Evolutionary conservation across 2,888 invertebrate species (phyloP), one percentile per base, ranked within the genome.

Genomic region (Eudasyphora cyanicolor): DNA sequence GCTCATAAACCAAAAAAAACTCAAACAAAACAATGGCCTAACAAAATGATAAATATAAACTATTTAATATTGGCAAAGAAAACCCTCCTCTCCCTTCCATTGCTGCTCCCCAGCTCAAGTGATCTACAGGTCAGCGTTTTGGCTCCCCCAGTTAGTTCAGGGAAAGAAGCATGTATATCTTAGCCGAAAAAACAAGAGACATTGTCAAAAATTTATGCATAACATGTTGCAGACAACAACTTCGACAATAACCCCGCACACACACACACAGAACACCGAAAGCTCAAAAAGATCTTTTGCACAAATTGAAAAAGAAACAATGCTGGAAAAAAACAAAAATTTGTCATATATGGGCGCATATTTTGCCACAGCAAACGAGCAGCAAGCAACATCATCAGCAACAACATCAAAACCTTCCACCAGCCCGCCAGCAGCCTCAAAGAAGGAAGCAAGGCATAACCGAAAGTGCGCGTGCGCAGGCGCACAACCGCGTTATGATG

Each of bases 51-150:
- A 84, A 79, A 84, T 79, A 60, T 73, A 67, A 81, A 84, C 84
- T 81, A 84, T 84, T 84, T 84, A 84, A 84, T 84, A 84, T 84
- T 84, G 84, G 79, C 45, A 81, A 84, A 76, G 75, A 62, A 21
- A n/a, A 17, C 19, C 32, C 54, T 54, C 54, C 5, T 38, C 38
- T 2, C 38, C 38, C 2, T 8, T 38, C 8, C 4, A 38, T 14
- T n/a, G 14, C 4, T 38, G 32, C 32, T 32, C 32, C 4, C 2
- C 49, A 12, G 1, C n/a, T 1, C 21, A 54, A 54, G 21, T 54
- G 54, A 54, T 21, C 54, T 54, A 12, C 10, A 14, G n/a, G 1
- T 2, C 17, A 51, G 6, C 6, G 10, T 21, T 21, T 54, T 21
- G 2, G 45, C 54, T 21, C 54, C 32, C 32, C 32, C 5, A 32